Evolutionary conservation across 2,797 vertebrate species (phyloP), one percentile per base, ranked within the genome.

Genomic region (Trematomus bernacchii): DNA sequence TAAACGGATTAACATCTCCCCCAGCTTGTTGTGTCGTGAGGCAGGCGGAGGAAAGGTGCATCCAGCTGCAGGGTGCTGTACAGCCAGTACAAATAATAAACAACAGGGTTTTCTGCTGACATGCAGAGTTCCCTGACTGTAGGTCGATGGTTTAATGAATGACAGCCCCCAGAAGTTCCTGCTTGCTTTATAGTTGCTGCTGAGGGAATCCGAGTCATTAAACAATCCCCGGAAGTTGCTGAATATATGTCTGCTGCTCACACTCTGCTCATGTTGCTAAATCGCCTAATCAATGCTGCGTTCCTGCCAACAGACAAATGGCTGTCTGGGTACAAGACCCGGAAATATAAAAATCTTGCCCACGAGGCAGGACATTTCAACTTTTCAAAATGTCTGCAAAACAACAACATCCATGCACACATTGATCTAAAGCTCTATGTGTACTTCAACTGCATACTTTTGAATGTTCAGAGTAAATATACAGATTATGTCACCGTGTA

Each of bases 71-170:
- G 67, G 73, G 47, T 44, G 21, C 58, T 61, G 68, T 53, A 43
- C 69, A 78, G 42, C 63, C 48, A 7, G 60, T 50, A 58, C 54
- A 83, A 87, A 85, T 62, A 71, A 76, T 48, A 77, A 83, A 80
- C 70, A 80, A 63, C 53, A 23, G 47, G 19, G 33, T 37, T 63
- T 73, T 85, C 85, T 83, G 85, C 88, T 86, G 86, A 87, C 76
- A 40, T 63, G 62, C 68, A 42, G 64, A 77, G 60, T 67, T 79
- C 66, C 4, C 30, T 66, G 80, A 88, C 83, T 86, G 80, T 23
- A 86, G 81, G 76, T 92, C 87, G 19, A 89, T 91, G 62, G 59
- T 69, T 71, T 85, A 85, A 88, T 84, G 87, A 92, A 90, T 73
- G 85, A 63, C 73, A 63, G 82, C 65, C 76, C 57, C 12, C 74